Base-by-base conservation (phyloP, 2,113 vertebrate genomes). In the Sorex araneus region DNA sequence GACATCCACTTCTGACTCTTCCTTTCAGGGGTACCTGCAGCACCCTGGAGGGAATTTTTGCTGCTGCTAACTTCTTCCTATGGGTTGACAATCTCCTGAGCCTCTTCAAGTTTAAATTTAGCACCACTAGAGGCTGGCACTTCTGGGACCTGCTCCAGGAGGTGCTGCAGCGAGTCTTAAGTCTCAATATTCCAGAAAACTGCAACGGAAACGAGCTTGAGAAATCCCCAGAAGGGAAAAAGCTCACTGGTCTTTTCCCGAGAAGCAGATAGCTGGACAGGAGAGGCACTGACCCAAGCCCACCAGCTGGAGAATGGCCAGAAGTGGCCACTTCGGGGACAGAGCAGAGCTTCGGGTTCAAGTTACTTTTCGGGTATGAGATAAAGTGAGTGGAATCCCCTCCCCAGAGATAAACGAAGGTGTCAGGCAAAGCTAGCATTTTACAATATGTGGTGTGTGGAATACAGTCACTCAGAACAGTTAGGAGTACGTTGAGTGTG, bases 91-190 rank as follows among this genome's bases (percentile, higher is more conserved):
- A 82, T 81, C 54, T 93, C 80, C 78, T 73, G 73, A 94, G 81
- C n/a, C 78, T 84, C 84, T 84, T 80, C 70, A 91, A 74, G 76
- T 93, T 78, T 81, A 91, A 87, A 91, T 93, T 78, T 87, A 84
- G 75, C 92, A 80, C n/a, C 75, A 64, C 86, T 84, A 30, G 67
- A 90, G 88, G 21, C 69, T 93, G 88, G 71, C 80, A 92, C 73
- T 79, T 95, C 91, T 88, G 83, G 71, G 78, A 91, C 87, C 32
- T 81, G 69, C 80, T 94, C 73, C 57, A 84, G 78, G 66, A 92
- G 81, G 79, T 90, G 77, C 83, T 84, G 57, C 67, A 91, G 67
- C n/a, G 90, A 82, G 75, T 75, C n/a, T 74, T 76, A 64, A 82
- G 50, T 43, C 74, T 43, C 27, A 67, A 89, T 21, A 85, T 85